Conservation (phyloP, 2,113 vertebrate genomes). For the Daboia siamensis region DNA sequence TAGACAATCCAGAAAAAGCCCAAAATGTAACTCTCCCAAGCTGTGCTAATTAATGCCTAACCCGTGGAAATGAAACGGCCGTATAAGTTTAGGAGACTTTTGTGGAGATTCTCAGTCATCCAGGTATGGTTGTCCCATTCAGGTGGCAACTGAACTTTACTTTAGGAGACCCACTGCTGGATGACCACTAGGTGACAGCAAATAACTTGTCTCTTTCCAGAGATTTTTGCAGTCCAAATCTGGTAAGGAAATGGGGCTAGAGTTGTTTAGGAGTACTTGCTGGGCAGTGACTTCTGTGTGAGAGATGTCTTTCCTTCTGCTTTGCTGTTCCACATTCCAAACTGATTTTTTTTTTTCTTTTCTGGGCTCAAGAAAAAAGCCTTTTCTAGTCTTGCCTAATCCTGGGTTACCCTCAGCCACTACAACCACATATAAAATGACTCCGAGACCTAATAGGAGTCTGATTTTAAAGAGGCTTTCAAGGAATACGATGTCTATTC, state of each 20-base stretch:
- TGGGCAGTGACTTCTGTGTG: background rate
- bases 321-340: background rate
- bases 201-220: background rate
- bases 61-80: background rate
- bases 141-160: background rate
- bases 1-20: background rate
- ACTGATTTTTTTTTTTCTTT: background rate
- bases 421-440: background rate
- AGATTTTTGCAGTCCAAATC: background rate
- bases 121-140: no score
- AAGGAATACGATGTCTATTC: background rate
- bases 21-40: background rate
- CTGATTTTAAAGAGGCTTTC: background rate
- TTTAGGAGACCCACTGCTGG: background rate
- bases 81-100: background rate
- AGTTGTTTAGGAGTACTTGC: background rate
- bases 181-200: background rate
- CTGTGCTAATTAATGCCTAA: background rate
- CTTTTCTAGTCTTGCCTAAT: background rate
- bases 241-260: background rate
- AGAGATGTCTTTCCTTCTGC: background rate
- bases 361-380: background rate
- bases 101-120: no score
- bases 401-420: background rate
- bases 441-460: background rate